Evolutionary conservation across 92 coral and sea anemone species (phyloP).

Genomic region (Galaxea fascicularis): DNA sequence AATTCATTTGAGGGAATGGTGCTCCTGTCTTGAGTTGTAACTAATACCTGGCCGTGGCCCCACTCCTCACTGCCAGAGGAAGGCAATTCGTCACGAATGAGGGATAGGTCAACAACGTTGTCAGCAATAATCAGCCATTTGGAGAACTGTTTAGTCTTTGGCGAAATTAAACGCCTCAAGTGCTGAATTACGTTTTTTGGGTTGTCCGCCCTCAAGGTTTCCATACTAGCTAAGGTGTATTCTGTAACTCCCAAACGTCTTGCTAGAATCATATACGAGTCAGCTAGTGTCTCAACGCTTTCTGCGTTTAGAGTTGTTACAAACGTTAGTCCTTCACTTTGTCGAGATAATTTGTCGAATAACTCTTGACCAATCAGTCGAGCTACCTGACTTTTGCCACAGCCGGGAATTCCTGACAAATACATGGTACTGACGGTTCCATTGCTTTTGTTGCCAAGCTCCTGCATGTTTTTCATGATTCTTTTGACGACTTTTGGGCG

Average conservation of each 20-base stretch:
- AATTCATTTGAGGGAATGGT: conserved; percentile 7
- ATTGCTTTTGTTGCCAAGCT: conserved; percentile 11
- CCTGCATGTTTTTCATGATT: conserved; percentile 7
- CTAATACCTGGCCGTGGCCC: conserved; percentile 44
- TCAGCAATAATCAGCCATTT: conserved; percentile 55
- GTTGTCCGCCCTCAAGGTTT: neutral
- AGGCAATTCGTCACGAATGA: conserved; percentile 26
- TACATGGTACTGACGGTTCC: conserved; percentile 32
- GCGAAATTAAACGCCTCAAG: conserved; percentile 2
- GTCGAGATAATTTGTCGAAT: no score
- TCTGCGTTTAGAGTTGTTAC: conserved; percentile 43
- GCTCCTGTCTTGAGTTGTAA: conserved; percentile 50
- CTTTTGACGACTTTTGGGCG: conserved; percentile 20
- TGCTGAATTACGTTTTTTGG: neutral
- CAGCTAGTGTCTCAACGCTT: conserved; percentile 13
- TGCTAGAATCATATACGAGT: conserved; percentile 32
- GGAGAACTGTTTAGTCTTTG: neutral
- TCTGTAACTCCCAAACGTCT: conserved; percentile 10
- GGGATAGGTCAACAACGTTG: conserved; percentile 26
- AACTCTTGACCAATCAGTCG: conserved; percentile 62
- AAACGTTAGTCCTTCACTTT: neutral
- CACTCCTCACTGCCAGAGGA: conserved; percentile 13
- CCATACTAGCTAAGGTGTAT: neutral
- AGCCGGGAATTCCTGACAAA: conserved; percentile 54
- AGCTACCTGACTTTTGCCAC: conserved; percentile 56